Evolutionary conservation across 2,888 invertebrate species (phyloP), one percentile per base, ranked within the genome.

Genomic region (Perizoma affinitatum): DNA sequence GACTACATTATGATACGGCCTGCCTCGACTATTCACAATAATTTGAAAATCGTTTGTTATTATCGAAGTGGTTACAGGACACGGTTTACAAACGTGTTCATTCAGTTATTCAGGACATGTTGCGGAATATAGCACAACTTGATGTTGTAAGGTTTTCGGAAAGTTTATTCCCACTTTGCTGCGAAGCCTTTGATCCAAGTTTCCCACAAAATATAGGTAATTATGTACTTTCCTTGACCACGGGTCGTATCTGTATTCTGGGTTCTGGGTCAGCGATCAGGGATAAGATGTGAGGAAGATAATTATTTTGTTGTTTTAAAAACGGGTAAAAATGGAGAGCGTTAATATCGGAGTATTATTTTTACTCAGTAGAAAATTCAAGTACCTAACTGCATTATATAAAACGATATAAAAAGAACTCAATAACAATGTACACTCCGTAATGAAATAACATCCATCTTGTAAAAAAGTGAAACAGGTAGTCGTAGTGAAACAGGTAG

Each of bases 371-470:
- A 22, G 22, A 22, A 22, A 22, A 22, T 22, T 22, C 22, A 22
- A 22, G 22, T 2, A 22, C 3, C 1, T 22, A 22, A 22, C 3
- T 22, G 3, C 22, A 22, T 22, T 22, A 22, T 22, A 22, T 22
- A 22, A 22, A 22, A 22, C 22, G 22, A 22, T 22, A 22, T 22
- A 38, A 38, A 38, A 38, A 38, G 38, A 38, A 38, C 5, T 5
- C 4, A 36, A 7, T 9, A 41, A 5, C 41, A 43, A 43, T 5
- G 9, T 9, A 4, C 44, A 33, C 42, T 55, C 40, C 22, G 22
- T 56, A 48, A 60, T 60, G 57, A 60, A 60, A 54, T 45, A 22
- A 54, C 54, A 64, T 64, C 63, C 56, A 54, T 64, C 63, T 58
- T 63, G 53, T 22, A 54, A 38, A 54, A 44, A 58, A 56, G 5